These are phyloP conservation scores for Accipiter cooperii DNA, from an alignment of 2,113 vertebrate species.

Conservation along the genomic window DNA sequence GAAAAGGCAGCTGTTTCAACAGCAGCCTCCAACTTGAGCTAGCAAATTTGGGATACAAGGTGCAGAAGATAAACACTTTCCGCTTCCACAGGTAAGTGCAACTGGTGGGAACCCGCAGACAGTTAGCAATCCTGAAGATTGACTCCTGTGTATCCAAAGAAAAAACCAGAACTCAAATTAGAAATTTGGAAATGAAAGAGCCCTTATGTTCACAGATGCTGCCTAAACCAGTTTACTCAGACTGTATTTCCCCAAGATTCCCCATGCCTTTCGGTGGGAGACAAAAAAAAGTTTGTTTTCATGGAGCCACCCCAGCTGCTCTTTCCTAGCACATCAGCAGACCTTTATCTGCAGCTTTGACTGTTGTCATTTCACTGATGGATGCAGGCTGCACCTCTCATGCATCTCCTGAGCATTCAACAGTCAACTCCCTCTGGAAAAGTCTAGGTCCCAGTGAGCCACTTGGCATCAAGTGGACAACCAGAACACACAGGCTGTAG, in stretches of 20 bases:
- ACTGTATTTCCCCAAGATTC: not conserved
- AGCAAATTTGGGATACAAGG: not conserved
- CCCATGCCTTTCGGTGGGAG: not conserved
- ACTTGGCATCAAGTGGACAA: not conserved
- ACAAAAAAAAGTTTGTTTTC: not conserved
- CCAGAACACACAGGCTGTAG: not conserved
- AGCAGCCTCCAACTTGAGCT: not conserved
- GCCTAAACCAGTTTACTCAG: not conserved
- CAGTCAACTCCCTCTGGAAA: not conserved
- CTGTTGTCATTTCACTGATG: not conserved
- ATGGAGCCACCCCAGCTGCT: not conserved
- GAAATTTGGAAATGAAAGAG: not conserved
- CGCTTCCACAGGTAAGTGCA: not conserved
- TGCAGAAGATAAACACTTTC: not conserved
- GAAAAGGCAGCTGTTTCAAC: not conserved
- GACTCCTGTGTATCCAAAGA: not conserved
- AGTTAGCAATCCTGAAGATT: not conserved
- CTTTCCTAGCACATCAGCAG: not conserved
- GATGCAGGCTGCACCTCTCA: fast-evolving
- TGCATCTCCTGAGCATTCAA: not conserved
- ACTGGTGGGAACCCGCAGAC: not conserved
- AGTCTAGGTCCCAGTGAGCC: not conserved
- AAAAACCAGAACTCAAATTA: not conserved
- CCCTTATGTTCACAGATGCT: not conserved
- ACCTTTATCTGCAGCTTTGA: not conserved